Conservation (phyloP, 2,888 invertebrate genomes). For the Sinhomidia bicolor region DNA sequence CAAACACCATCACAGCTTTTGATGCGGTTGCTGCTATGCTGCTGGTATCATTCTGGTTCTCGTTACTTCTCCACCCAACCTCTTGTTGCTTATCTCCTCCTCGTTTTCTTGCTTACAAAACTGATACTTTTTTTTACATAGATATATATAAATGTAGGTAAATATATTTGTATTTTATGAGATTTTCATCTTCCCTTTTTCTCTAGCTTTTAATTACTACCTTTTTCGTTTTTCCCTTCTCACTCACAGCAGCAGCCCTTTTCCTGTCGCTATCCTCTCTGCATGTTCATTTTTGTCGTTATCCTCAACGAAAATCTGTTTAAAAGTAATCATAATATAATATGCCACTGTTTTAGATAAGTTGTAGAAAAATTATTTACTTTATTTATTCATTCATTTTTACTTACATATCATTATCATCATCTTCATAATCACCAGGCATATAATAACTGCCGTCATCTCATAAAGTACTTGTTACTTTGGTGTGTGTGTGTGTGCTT, state of each 20-base stretch:
- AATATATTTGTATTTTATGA: neutral
- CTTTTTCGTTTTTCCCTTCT: slow-evolving; percentile 18
- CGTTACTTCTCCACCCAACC: slow-evolving; percentile 15
- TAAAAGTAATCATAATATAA: slow-evolving; percentile 6
- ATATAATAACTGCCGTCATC: slow-evolving; percentile 61
- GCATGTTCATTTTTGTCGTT: neutral
- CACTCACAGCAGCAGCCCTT: slow-evolving; percentile 59
- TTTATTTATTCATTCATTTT: slow-evolving; percentile 51
- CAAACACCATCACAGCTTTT: neutral
- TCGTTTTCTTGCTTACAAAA: slow-evolving; percentile 14
- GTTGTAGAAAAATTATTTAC: neutral
- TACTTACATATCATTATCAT: slow-evolving; percentile 54
- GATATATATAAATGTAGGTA: too few species aligned
- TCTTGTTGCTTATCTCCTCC: neutral
- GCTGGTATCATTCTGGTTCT: neutral
- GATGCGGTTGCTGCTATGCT: neutral
- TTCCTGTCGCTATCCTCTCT: slow-evolving; percentile 60
- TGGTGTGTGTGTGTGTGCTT: neutral
- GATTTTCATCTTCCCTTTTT: slow-evolving; percentile 50
- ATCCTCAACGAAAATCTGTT: neutral
- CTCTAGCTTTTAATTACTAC: slow-evolving; percentile 67
- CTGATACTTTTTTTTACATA: neutral
- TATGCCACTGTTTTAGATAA: slow-evolving; percentile 31
- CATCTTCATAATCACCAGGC: slow-evolving; percentile 40
- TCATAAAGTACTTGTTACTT: slow-evolving; percentile 36